Conservation (phyloP, 2,113 vertebrate species). For the Morphnarchus princeps region DNA sequence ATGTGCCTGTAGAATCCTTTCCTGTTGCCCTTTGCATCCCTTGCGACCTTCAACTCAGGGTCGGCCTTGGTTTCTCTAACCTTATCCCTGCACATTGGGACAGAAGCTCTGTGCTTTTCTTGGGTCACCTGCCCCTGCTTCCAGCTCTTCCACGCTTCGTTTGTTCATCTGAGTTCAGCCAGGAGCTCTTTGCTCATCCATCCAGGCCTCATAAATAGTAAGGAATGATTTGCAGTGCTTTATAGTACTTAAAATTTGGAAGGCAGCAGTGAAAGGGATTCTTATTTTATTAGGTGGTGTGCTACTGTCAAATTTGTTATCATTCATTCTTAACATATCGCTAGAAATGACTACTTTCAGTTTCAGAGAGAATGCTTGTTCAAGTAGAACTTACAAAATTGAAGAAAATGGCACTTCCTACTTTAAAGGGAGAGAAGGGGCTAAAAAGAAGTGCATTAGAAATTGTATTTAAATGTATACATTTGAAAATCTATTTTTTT, state of each 20-base stretch:
- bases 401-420: not conserved
- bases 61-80: not conserved
- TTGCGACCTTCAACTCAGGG: not conserved
- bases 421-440: not conserved
- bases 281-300: not conserved
- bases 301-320: not conserved
- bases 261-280: not conserved
- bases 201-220: not conserved
- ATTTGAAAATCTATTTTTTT: not conserved
- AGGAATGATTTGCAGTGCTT: not conserved
- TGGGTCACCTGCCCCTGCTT: not conserved
- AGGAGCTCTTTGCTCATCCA: not conserved
- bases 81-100: not conserved
- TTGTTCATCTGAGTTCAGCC: not conserved
- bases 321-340: not conserved
- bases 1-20: not conserved
- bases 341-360: not conserved
- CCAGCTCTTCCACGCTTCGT: not conserved
- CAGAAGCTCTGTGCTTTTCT: not conserved
- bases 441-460: not conserved
- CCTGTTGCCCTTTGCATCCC: not conserved
- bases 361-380: not conserved
- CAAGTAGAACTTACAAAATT: not conserved
- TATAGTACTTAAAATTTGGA: not conserved
- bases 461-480: not conserved